Conservation (phyloP, 2,797 vertebrate species). For the Tapirus indicus region DNA sequence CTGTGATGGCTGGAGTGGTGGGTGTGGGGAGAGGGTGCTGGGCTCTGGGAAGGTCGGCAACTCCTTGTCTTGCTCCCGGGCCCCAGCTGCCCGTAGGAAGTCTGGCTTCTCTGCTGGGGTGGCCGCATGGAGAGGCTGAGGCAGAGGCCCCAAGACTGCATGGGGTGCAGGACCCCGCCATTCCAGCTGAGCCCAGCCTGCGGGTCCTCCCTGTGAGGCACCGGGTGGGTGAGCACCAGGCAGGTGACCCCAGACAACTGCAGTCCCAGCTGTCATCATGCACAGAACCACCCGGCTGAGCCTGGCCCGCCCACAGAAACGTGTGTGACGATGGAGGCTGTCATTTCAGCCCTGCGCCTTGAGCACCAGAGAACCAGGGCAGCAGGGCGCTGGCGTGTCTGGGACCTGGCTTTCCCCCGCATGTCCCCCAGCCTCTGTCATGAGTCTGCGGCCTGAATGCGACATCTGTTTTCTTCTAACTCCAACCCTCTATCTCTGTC, state of each 20-base stretch:
- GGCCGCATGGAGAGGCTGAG: rapidly evolving
- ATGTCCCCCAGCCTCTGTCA: background rate
- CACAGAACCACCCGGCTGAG: background rate
- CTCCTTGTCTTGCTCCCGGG: background rate
- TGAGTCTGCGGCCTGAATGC: background rate
- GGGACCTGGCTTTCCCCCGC: background rate
- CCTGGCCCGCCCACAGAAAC: background rate
- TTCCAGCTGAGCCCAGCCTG: background rate
- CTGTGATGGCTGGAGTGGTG: background rate
- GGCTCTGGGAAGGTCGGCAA: too few relatives aligned
- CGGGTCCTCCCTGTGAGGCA: background rate
- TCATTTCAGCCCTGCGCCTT: too few relatives aligned
- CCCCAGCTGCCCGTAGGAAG: too few relatives aligned
- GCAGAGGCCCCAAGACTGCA: background rate
- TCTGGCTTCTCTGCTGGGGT: background rate
- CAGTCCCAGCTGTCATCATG: too few relatives aligned
- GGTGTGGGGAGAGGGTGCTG: background rate
- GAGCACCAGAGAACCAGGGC: background rate
- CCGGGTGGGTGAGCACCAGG: too few relatives aligned
- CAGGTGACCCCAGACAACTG: background rate
- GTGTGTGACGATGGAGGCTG: background rate
- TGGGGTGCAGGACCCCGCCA: background rate
- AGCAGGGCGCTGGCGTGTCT: rapidly evolving
- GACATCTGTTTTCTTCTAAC: background rate
- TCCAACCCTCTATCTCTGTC: background rate